These are phyloP conservation scores for Euura saliciscinereae DNA, from an alignment of 1,140 invertebrate species.

Conservation along the genomic window DNA sequence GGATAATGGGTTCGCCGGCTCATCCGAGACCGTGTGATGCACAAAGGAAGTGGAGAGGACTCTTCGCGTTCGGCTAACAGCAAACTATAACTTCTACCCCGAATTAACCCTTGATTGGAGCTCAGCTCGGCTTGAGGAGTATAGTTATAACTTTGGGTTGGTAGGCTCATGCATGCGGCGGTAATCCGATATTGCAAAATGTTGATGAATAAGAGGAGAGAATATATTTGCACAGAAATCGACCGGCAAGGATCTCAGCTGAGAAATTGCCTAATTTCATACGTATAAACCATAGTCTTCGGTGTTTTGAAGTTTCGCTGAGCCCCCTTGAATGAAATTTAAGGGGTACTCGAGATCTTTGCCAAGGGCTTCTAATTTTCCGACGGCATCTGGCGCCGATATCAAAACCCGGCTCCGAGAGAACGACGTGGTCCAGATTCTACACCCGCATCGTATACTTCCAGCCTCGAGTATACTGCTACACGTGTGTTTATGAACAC, in stretches of 20 bases:
- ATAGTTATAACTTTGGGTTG: not conserved
- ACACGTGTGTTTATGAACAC: conserved; percentile 1
- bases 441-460: not conserved
- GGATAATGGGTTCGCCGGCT: not conserved
- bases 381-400: not conserved
- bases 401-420: not conserved
- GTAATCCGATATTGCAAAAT: not conserved
- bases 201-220: no score
- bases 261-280: no score
- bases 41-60: not conserved
- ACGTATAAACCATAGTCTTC: no score
- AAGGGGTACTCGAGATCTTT: not conserved
- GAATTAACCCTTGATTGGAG: not conserved
- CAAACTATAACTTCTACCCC: conserved; percentile 5
- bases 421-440: conserved; percentile 4
- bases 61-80: not conserved
- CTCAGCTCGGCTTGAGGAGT: not conserved
- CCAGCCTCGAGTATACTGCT: not conserved
- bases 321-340: not conserved
- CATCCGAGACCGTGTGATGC: not conserved
- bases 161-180: not conserved
- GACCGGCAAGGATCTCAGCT: no score
- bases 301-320: no score
- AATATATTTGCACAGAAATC: no score
- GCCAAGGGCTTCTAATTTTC: not conserved